Base-by-base conservation (phyloP, 1,140 invertebrate species). In the Colletes gigas region DNA sequence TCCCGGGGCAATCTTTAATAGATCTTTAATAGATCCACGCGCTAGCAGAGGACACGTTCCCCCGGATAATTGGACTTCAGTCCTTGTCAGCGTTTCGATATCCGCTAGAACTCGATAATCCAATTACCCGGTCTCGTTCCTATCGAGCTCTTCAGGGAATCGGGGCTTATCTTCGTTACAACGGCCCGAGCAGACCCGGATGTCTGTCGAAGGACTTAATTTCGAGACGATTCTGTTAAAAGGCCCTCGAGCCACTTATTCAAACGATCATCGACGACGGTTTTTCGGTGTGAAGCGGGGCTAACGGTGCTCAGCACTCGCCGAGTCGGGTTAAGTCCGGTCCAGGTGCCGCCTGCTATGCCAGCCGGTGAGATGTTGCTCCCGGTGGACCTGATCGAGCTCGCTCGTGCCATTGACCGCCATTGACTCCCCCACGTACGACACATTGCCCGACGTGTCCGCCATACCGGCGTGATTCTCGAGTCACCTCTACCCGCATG, bases 371-470 rank as follows among this genome's bases (percentile, higher is more conserved):
- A 90, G 89, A 90, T 87, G 90, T 88, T 86, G 90, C 90, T 90
- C 83, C 88, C 72, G 83, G 86, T 88, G 89, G 89, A 90, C 89
- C 89, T 90, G 91, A 92, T 92, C 90, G 87, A 83, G 82, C 88
- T 87, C 87, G 89, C 90, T 91, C 91, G 92, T 92, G 92, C 91
- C 92, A 92, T 92, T 92, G 92, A 93, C 92, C 91, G 91, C 92
- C 90, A 92, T 92, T 91, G 89, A 92, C 92, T 92, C 91, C 91
- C 92, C 88, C 92, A 91, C 91, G 75, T 88, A 86, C 83, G 85
- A 87, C 83, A 88, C 83, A 84, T 85, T 81, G 80, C 59, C 73
- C 67, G 85, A 84, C 78, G 78, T 85, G 76, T 79, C 76, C 68
- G 81, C 68, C 59, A 76, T 82, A 75, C 72, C 78, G 69, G 63